Conservation (phyloP, 2,113 vertebrate species). For the Takifugu bimaculatus region DNA sequence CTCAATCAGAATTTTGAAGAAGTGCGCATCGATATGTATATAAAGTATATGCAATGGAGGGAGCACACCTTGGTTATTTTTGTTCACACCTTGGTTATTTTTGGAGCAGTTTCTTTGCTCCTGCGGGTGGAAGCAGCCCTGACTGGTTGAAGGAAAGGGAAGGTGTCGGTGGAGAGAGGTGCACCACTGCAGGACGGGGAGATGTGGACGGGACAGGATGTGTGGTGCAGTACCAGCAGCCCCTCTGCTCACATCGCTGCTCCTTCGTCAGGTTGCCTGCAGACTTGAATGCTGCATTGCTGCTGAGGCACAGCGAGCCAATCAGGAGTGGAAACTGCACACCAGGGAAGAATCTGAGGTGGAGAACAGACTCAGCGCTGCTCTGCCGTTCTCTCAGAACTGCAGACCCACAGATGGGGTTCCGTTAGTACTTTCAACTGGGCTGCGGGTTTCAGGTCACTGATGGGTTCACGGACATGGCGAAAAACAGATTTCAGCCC, state of each 20-base stretch:
- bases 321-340: conserved; percentile 57
- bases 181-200: conserved; percentile 60
- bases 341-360: conserved; percentile 67
- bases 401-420: not conserved
- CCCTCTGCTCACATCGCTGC: conserved; percentile 69
- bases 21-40: too few species aligned
- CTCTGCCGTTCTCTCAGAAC: not conserved
- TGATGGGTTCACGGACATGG: too few species aligned
- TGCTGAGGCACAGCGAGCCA: conserved; percentile 69
- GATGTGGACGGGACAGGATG: conserved; percentile 61
- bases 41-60: too few species aligned
- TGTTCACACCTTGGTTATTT: not conserved
- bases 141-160: conserved; percentile 29
- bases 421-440: too few species aligned
- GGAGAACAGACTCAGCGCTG: conserved; percentile 28
- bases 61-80: not conserved
- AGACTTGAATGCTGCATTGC: conserved; percentile 80
- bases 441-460: too few species aligned
- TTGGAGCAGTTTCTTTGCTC: not conserved
- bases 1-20: too few species aligned
- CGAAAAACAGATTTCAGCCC: too few species aligned
- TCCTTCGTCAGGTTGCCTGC: conserved; percentile 79
- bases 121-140: conserved; percentile 39
- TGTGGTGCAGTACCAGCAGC: conserved; percentile 73
- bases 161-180: conserved; percentile 46